Evolutionary conservation across 2,797 vertebrate genomes (phyloP), one percentile per base, ranked within the genome.

Genomic region (Loriculus beryllinus): DNA sequence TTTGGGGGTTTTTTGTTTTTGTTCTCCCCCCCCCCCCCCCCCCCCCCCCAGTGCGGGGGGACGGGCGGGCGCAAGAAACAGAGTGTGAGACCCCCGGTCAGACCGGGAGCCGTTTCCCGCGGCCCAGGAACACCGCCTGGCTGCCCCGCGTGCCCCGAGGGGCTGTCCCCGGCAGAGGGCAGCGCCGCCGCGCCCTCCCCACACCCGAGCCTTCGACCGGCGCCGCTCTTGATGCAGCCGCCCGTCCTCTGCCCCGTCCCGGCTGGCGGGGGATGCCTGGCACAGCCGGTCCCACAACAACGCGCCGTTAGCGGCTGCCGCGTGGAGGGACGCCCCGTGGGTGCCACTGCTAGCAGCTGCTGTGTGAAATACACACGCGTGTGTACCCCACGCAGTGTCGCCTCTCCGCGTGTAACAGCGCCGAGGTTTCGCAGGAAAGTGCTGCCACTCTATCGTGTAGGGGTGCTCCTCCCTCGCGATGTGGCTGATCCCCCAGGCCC

Each of bases 91-190:
- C 15, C 4, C 49, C 65, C 60, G n/a, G 10, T 5, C 54, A 7
- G 20, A 13, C 19, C 39, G 5, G 39, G 29, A 56, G 21, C 28
- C 10, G 3, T 25, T 39, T 26, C 42, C 47, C 4, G 31, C 2
- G 17, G 33, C 12, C 18, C 47, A 1, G 6, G 37, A 29, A 28
- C 85, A 9, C 35, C 22, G 4, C 5, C 43, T 88, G 10, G 4
- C 42, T 21, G 51, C 45, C 19, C 40, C 40, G 35, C 28, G 51
- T 42, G 76, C 54, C 56, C 76, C 45, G n/a, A 9, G 26, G 29
- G 25, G 20, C 25, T 60, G 35, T 4, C 18, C 67, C 96, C 98
- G 91, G 96, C 92, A 98, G 98, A 93, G 95, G 94, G 74, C 96
- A 97, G 81, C 33, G 29, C 57, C 21, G 33, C 37, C 14, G 31